Evolutionary conservation across 2,888 invertebrate genomes (phyloP).

Genomic region (Andrena bucephala): DNA sequence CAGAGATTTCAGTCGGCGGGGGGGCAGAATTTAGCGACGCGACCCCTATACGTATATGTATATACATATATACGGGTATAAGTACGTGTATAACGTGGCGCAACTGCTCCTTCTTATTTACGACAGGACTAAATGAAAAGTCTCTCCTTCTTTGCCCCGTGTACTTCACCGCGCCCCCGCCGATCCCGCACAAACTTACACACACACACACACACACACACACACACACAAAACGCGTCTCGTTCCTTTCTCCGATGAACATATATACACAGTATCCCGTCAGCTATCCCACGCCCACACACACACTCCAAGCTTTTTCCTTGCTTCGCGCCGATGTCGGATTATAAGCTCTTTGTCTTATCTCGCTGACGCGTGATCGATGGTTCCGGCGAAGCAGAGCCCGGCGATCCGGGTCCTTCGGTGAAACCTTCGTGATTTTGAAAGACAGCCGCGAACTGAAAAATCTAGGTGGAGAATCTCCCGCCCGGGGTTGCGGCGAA

Average conservation of each 20-base stretch:
- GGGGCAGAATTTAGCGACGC: slow-evolving; percentile 57
- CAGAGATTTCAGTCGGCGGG: slow-evolving; percentile 58
- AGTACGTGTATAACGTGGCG: slow-evolving; percentile 16
- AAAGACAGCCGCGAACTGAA: slow-evolving; percentile 32
- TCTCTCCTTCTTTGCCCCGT: slow-evolving; percentile 31
- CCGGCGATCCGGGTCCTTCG: slow-evolving; percentile 40
- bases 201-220: too few relatives aligned
- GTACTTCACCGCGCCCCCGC: not conserved
- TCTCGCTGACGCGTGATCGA: slow-evolving; percentile 69
- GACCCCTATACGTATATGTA: not conserved
- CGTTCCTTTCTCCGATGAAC: slow-evolving; percentile 4
- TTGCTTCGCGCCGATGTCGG: slow-evolving; percentile 57
- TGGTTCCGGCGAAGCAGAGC: slow-evolving; percentile 43
- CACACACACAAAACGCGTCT: not conserved
- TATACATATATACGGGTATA: not conserved
- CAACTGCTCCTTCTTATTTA: slow-evolving; percentile 68
- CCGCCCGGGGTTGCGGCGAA: not conserved
- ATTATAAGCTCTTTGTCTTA: slow-evolving; percentile 69
- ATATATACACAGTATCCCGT: not conserved
- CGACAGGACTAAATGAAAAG: slow-evolving; percentile 70
- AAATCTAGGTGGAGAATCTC: slow-evolving; percentile 23
- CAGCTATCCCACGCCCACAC: not conserved
- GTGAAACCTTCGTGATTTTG: slow-evolving; percentile 43
- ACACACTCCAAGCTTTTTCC: slow-evolving; percentile 16
- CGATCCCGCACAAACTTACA: not conserved